phyloP scores from a whole-genome alignment of 1,140 invertebrate genomes.

The Drosophila lowei region DNA sequence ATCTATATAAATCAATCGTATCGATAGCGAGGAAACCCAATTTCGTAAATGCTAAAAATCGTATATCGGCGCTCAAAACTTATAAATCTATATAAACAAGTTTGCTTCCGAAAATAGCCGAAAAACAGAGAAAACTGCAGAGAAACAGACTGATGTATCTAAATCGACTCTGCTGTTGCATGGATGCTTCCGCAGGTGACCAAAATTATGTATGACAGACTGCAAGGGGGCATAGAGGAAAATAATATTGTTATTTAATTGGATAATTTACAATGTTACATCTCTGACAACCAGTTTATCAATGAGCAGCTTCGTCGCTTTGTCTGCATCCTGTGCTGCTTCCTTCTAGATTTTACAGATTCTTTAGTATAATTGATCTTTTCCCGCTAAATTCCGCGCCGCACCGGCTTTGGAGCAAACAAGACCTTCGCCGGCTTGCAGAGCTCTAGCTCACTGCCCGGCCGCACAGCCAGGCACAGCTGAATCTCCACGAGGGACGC shows the following conservation, averaged over 20 bases:
- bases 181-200: no score
- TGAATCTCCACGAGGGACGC: slow-evolving; percentile 94
- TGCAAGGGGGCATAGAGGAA: background rate
- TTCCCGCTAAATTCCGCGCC: slow-evolving; percentile 88
- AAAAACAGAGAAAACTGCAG: background rate
- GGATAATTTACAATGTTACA: no score
- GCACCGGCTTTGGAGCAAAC: slow-evolving; percentile 93
- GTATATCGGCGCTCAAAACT: no score
- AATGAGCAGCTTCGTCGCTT: no score
- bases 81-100: no score
- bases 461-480: slow-evolving; percentile 89
- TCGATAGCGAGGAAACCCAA: no score
- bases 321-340: no score
- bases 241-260: background rate
- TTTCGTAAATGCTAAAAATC: no score
- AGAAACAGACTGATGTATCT: background rate
- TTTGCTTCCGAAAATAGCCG: no score
- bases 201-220: no score
- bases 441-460: slow-evolving; percentile 89
- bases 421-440: slow-evolving; percentile 95
- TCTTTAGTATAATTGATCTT: background rate
- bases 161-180: background rate
- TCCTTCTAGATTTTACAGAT: background rate
- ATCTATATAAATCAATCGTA: no score
- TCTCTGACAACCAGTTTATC: no score